These are phyloP conservation scores for Heliconius nattereri DNA, from an alignment of 1,140 invertebrate genomes.

Conservation along the genomic window DNA sequence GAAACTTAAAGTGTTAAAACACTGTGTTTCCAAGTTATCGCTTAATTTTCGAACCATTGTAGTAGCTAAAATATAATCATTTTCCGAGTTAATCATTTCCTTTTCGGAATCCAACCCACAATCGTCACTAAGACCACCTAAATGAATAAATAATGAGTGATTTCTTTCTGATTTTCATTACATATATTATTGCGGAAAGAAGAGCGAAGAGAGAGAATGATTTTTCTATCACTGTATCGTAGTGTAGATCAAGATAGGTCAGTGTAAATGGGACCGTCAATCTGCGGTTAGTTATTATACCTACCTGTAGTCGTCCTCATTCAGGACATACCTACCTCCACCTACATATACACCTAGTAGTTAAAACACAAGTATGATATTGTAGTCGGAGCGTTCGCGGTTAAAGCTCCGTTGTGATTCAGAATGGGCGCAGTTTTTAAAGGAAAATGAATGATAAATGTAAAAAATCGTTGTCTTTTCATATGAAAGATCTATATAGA, in stretches of 20 bases:
- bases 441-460: slow-evolving; percentile 1
- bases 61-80: no score
- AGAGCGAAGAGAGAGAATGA: no score
- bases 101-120: no score
- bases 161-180: no score
- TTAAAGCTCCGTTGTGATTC: not conserved
- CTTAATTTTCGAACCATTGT: no score
- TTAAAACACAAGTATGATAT: not conserved
- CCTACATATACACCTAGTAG: not conserved
- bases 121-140: no score
- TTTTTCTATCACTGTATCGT: not conserved
- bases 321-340: slow-evolving; percentile 1
- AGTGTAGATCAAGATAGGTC: slow-evolving; percentile 2
- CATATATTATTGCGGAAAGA: no score
- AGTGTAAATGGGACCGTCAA: slow-evolving; percentile 16
- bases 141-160: no score
- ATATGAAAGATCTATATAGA: no score
- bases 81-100: no score
- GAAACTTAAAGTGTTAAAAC: no score
- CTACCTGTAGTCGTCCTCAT: slow-evolving; percentile 1
- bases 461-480: not conserved
- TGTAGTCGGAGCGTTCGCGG: not conserved
- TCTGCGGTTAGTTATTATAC: slow-evolving; percentile 10
- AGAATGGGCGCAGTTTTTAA: not conserved
- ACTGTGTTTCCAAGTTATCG: no score